A percentile compares a stretch with the other conserved stretches of the same genome.
These are phyloP conservation scores for Phasia obesa DNA, from an alignment of 2,888 invertebrate genomes.

Conservation along the genomic window DNA sequence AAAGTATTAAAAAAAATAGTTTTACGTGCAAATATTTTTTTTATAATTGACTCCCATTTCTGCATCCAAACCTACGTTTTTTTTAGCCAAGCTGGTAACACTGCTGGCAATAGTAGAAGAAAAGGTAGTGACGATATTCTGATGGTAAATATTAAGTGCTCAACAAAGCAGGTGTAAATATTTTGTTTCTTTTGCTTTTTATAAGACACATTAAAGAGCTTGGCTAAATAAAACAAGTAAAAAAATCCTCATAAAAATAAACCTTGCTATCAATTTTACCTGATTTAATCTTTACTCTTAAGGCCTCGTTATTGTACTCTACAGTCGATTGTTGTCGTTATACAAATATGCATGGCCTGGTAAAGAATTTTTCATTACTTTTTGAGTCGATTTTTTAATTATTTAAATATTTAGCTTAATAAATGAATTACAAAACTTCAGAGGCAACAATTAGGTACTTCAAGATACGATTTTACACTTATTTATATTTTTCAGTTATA, in stretches of 20 bases:
- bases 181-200: conserved; percentile 6
- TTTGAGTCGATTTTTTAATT: too few species aligned
- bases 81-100: background rate
- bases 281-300: conserved; percentile 63
- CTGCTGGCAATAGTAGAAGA: background rate
- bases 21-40: too few species aligned
- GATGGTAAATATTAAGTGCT: background rate
- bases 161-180: conserved; percentile 58
- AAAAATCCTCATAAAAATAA: conserved; percentile 4
- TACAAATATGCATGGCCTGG: too few species aligned
- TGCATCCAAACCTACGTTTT: too few species aligned
- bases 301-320: conserved; percentile 24
- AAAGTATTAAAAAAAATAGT: too few species aligned
- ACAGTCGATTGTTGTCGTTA: background rate
- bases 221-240: conserved; percentile 12
- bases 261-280: conserved; percentile 62
- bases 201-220: conserved; percentile 31
- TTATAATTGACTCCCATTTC: too few species aligned
- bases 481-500: too few species aligned
- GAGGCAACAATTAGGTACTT: too few species aligned
- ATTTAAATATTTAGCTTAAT: too few species aligned
- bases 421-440: too few species aligned
- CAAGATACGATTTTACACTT: too few species aligned
- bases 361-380: too few species aligned
- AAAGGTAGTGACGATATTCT: background rate